These are phyloP conservation scores for Scopus umbretta DNA, from an alignment of 2,113 vertebrate genomes.

Conservation along the genomic window DNA sequence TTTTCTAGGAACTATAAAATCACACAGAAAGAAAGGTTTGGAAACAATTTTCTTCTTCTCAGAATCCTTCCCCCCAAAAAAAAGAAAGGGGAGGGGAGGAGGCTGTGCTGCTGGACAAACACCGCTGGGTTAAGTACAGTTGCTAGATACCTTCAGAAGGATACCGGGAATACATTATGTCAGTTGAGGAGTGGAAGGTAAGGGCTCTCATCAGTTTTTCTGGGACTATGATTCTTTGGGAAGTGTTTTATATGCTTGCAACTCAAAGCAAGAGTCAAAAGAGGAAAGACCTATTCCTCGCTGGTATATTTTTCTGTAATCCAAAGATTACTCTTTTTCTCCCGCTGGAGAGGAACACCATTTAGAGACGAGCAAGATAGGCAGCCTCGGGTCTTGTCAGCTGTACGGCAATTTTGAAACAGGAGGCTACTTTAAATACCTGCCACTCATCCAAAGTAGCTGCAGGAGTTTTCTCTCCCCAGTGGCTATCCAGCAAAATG, in stretches of 20 bases:
- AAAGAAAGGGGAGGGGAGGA: background rate
- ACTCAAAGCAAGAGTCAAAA: background rate
- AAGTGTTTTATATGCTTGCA: background rate
- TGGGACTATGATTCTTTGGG: background rate
- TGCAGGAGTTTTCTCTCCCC: background rate
- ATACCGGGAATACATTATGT: background rate
- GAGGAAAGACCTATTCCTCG: background rate
- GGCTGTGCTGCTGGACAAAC: background rate
- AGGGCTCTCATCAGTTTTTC: background rate
- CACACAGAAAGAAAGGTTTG: background rate
- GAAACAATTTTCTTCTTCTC: background rate
- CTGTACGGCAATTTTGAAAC: background rate
- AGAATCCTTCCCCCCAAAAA: background rate
- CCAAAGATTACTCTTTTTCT: background rate
- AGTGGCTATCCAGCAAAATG: background rate
- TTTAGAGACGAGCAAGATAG: background rate
- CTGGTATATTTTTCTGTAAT: background rate
- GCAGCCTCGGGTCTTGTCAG: background rate
- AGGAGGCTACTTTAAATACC: background rate
- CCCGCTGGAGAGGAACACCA: background rate
- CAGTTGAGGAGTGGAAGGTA: background rate
- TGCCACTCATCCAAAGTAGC: background rate
- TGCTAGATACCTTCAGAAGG: background rate
- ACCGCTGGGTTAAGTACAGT: background rate
- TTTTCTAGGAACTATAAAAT: slow-evolving; percentile 3